phyloP scores from a whole-genome alignment of 2,113 vertebrate species.

The Indri indri region DNA sequence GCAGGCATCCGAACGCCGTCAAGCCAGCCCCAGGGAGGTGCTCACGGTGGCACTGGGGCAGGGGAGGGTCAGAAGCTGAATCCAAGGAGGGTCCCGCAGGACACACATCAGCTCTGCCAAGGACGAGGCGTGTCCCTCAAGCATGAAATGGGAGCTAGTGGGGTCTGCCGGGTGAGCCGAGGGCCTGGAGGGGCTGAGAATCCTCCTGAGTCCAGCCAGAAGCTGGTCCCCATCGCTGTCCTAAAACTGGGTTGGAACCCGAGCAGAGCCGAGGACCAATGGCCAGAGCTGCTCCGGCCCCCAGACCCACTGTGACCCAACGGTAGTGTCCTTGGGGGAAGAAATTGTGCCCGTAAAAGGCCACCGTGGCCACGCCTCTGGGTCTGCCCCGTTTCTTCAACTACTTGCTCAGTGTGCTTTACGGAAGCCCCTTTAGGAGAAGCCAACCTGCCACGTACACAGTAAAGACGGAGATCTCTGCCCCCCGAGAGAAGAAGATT shows the following conservation, averaged over 20 bases:
- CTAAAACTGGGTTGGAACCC: not conserved
- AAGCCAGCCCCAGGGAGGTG: not conserved
- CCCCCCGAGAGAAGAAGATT: too few relatives aligned
- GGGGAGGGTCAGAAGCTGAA: too few relatives aligned
- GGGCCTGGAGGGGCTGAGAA: not conserved
- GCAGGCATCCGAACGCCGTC: not conserved
- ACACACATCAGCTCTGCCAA: not conserved
- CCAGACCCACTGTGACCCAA: not conserved
- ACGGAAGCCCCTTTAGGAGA: not conserved
- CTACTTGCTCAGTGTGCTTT: not conserved
- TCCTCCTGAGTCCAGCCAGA: not conserved
- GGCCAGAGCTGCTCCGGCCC: not conserved
- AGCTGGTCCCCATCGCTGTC: rapidly evolving
- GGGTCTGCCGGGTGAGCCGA: rapidly evolving
- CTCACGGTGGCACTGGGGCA: rapidly evolving
- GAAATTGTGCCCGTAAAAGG: rapidly evolving
- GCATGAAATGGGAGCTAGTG: rapidly evolving
- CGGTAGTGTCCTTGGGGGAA: not conserved
- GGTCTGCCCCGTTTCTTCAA: not conserved
- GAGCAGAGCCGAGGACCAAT: not conserved
- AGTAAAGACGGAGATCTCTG: not conserved
- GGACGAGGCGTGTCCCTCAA: rapidly evolving
- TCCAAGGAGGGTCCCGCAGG: not conserved
- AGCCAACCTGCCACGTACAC: not conserved
- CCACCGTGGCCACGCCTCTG: not conserved